phyloP scores from a whole-genome alignment of 2,888 invertebrate genomes.

The Dioctria linearis region DNA sequence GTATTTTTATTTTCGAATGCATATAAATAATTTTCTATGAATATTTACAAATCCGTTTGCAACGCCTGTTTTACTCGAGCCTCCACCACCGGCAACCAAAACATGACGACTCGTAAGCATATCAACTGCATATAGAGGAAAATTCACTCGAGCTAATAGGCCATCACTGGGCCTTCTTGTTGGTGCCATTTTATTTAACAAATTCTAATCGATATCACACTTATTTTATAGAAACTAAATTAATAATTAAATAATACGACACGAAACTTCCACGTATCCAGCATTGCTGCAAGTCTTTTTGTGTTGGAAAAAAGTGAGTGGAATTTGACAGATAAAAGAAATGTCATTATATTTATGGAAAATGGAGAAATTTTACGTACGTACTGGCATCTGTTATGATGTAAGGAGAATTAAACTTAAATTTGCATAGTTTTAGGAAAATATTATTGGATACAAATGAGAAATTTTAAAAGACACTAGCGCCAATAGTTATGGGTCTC shows the following conservation, averaged over 20 bases:
- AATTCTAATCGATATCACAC: background rate
- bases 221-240: conserved; percentile 1
- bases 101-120: conserved; percentile 94
- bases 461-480: too few species aligned
- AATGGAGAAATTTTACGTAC: background rate
- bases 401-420: too few species aligned
- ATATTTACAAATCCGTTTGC: conserved; percentile 95
- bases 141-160: conserved; percentile 89
- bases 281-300: conserved; percentile 48
- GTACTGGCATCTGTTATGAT: background rate
- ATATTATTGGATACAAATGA: too few species aligned
- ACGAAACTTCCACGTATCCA: conserved; percentile 59
- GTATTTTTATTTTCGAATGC: too few species aligned
- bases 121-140: conserved; percentile 92
- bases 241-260: conserved; percentile 40
- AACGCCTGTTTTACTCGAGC: conserved; percentile 96
- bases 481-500: too few species aligned
- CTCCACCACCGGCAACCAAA: conserved; percentile 97
- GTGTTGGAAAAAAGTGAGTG: conserved; percentile 20
- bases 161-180: conserved; percentile 77
- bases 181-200: conserved; percentile 75
- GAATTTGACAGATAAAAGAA: background rate
- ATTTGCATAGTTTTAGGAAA: too few species aligned
- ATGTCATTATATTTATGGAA: background rate
- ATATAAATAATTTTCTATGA: conserved; percentile 33